Conservation (phyloP, 2,113 vertebrate genomes). For the Dasypus novemcinctus region DNA sequence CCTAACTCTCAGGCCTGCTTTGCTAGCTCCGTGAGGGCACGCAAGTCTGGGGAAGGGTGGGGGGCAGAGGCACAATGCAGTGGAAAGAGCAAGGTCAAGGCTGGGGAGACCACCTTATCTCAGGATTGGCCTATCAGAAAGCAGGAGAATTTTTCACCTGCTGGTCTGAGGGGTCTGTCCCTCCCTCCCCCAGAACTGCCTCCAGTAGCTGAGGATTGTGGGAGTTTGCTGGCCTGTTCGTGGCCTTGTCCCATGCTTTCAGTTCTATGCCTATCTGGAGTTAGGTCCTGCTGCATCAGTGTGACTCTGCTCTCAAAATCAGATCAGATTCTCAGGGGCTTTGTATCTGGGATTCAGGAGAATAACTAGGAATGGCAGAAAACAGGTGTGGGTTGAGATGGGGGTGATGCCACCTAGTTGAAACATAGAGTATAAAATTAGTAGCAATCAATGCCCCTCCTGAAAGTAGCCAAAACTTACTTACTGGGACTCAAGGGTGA, state of each 20-base stretch:
- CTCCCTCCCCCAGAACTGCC: not conserved
- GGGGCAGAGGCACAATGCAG: not conserved
- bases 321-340: not conserved
- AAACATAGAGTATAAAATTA: not conserved
- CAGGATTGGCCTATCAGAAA: not conserved
- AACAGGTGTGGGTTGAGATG: not conserved
- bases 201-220: not conserved
- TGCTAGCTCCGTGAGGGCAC: not conserved
- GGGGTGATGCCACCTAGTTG: not conserved
- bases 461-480: not conserved
- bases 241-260: not conserved
- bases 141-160: not conserved
- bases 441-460: not conserved
- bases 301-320: not conserved
- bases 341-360: not conserved
- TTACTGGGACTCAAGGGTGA: not conserved
- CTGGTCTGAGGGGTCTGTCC: not conserved
- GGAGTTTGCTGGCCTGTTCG: not conserved
- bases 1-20: not conserved
- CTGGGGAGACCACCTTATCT: not conserved
- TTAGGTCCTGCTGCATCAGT: not conserved
- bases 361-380: not conserved
- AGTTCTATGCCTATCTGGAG: not conserved
- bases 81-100: not conserved
- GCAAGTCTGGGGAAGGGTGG: not conserved